Conservation (phyloP, 2,888 invertebrate genomes). For the Didymodactylos carnosus region DNA sequence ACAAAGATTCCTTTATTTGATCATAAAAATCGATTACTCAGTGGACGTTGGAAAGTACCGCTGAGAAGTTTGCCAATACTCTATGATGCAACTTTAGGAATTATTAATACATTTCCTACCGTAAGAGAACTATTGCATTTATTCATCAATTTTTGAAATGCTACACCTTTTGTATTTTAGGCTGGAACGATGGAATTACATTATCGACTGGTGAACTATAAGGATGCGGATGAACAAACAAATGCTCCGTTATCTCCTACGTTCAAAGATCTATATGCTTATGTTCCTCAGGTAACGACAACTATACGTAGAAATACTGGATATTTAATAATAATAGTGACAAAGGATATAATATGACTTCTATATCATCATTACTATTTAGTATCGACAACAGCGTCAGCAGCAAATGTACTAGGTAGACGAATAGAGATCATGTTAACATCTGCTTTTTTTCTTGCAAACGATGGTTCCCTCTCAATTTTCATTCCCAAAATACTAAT, state of each 20-base stretch:
- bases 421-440: no score
- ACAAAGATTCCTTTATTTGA: constrained; percentile 29
- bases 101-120: constrained; percentile 20
- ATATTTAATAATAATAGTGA: background rate
- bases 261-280: constrained; percentile 22
- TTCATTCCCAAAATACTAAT: no score
- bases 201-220: constrained; percentile 26
- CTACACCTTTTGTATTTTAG: constrained; percentile 19
- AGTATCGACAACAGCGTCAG: no score
- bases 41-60: constrained; percentile 26
- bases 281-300: constrained; percentile 23
- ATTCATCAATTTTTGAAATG: background rate
- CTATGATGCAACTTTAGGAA: constrained; percentile 22
- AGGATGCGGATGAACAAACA: constrained; percentile 25
- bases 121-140: background rate
- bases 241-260: constrained; percentile 22
- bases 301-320: no score
- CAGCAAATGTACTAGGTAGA: no score
- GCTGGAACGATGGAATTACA: constrained; percentile 26
- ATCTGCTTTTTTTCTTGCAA: no score
- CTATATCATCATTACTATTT: background rate
- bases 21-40: constrained; percentile 21
- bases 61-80: constrained; percentile 27
- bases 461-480: no score
- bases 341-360: background rate